Percentiles rank a stretch among this genome's conserved stretches.
phyloP scores from a whole-genome alignment of 2,888 invertebrate genomes.

The Papilio gigon region DNA sequence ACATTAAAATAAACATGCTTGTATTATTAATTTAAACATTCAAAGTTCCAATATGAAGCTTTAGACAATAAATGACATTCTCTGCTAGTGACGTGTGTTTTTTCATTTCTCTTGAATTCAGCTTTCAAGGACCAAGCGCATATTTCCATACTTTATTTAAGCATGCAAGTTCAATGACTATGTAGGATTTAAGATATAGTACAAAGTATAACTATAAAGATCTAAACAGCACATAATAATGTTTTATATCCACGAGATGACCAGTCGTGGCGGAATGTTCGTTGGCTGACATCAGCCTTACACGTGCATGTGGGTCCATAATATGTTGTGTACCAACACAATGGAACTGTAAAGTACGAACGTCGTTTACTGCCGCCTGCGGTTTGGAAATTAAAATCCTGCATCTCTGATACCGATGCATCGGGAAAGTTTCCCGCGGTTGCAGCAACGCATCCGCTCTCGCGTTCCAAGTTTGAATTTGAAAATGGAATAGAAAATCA shows the following conservation, averaged over 20 bases:
- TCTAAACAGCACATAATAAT: constrained; percentile 13
- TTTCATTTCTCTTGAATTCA: too few relatives aligned
- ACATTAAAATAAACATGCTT: too few relatives aligned
- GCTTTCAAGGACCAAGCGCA: too few relatives aligned
- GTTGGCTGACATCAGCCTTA: constrained; percentile 59
- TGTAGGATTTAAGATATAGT: not conserved
- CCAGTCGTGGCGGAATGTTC: constrained; percentile 45
- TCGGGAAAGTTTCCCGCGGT: constrained; percentile 47
- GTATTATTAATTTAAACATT: too few relatives aligned
- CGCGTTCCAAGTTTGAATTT: constrained; percentile 22
- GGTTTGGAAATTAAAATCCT: constrained; percentile 83
- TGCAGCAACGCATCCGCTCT: not conserved
- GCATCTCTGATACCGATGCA: constrained; percentile 65
- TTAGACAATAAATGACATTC: too few relatives aligned
- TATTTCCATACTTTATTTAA: too few relatives aligned
- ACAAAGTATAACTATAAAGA: constrained; percentile 8
- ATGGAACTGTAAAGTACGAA: constrained; percentile 78
- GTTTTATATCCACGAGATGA: constrained; percentile 42
- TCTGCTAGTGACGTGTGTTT: too few relatives aligned
- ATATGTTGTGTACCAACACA: constrained; percentile 64
- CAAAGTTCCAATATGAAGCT: too few relatives aligned
- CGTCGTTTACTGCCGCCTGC: constrained; percentile 75
- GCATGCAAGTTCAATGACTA: too few relatives aligned
- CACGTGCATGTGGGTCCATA: constrained; percentile 59
- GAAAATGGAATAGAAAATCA: constrained; percentile 7